Conservation (phyloP, 2,113 vertebrate species). For the Neodontobutis hainanensis region DNA sequence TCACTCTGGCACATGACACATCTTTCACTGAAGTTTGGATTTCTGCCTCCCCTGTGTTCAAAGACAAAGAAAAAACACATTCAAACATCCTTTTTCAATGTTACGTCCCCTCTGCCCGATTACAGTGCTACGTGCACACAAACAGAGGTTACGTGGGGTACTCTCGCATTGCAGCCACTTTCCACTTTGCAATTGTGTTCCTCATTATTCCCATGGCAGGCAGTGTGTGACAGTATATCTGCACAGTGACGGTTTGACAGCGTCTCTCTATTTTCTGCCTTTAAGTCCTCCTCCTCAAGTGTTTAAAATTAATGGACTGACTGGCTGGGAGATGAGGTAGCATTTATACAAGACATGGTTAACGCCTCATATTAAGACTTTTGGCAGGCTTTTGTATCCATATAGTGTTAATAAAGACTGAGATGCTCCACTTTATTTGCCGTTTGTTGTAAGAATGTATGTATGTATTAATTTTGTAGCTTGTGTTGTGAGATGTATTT, state of each 20-base stretch:
- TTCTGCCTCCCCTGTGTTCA: neutral
- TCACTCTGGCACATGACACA: slow-evolving; percentile 22
- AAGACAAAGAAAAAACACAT: slow-evolving; percentile 26
- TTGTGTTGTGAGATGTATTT: neutral
- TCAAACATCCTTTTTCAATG: neutral
- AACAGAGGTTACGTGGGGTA: slow-evolving; percentile 32
- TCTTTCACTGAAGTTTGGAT: slow-evolving; percentile 24
- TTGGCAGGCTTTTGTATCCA: slow-evolving; percentile 42
- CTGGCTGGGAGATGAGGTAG: slow-evolving; percentile 36
- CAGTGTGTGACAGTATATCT: slow-evolving; percentile 44
- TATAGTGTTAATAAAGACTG: slow-evolving; percentile 46
- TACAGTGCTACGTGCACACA: slow-evolving; percentile 15
- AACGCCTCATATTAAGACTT: slow-evolving; percentile 45
- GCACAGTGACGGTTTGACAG: slow-evolving; percentile 37
- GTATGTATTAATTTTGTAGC: too few species aligned
- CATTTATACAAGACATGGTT: slow-evolving; percentile 33
- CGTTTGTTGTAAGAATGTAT: too few species aligned
- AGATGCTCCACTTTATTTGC: slow-evolving; percentile 6
- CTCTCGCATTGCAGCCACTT: slow-evolving; percentile 40
- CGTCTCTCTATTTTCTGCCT: slow-evolving; percentile 48
- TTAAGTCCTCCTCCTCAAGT: slow-evolving; percentile 44
- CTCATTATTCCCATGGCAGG: slow-evolving; percentile 60
- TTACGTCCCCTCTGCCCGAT: slow-evolving; percentile 12
- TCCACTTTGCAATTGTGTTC: slow-evolving; percentile 51
- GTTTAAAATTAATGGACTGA: slow-evolving; percentile 22